Evolutionary conservation across 1,140 invertebrate genomes (phyloP).

Genomic region (Zaprionus ghesquierei): DNA sequence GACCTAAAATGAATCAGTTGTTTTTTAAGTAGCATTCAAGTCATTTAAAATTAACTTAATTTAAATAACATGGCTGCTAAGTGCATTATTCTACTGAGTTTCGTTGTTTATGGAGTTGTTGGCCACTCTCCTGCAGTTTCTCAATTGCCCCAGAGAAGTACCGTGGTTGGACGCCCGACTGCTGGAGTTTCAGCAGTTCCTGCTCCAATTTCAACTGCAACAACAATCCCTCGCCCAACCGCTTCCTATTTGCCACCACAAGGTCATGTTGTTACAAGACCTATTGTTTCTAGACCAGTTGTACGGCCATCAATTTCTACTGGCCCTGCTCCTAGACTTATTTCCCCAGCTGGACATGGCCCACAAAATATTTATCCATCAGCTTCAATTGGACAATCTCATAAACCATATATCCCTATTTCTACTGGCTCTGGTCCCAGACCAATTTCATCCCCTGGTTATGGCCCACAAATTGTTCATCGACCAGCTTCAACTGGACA

Average conservation of each 20-base stretch:
- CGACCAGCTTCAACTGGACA: background rate
- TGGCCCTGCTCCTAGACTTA: background rate
- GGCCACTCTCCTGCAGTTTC: background rate
- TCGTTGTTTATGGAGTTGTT: background rate
- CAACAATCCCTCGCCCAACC: background rate
- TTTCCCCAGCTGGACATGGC: background rate
- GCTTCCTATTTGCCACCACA: background rate
- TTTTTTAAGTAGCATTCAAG: background rate
- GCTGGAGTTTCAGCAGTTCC: background rate
- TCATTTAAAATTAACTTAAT: background rate
- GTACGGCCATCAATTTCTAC: background rate
- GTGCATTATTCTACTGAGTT: conserved; percentile 6
- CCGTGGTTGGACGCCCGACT: background rate
- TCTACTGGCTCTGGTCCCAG: too few relatives aligned
- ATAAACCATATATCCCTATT: background rate
- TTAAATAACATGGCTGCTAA: background rate
- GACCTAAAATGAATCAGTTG: background rate
- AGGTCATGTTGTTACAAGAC: background rate
- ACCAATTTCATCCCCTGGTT: too few relatives aligned
- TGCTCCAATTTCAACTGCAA: background rate
- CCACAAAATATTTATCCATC: background rate
- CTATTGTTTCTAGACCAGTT: background rate
- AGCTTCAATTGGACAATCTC: background rate
- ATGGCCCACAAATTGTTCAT: background rate
- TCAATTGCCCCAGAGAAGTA: background rate